These are phyloP conservation scores for Sepiola atlantica DNA, from an alignment of 2,888 invertebrate genomes.

Conservation along the genomic window DNA sequence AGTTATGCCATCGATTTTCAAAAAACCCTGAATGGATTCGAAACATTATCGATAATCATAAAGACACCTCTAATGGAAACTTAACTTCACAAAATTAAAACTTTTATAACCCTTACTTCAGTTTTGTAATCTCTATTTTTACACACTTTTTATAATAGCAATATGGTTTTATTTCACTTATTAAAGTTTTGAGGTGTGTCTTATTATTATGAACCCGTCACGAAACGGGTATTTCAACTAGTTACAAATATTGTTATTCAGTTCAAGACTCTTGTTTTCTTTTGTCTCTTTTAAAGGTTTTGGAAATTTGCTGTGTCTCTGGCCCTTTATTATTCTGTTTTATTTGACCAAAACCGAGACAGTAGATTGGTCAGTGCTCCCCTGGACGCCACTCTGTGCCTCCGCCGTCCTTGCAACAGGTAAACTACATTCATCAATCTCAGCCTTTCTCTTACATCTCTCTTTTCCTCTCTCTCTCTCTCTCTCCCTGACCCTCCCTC, in stretches of 20 bases:
- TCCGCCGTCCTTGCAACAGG: slow-evolving; percentile 78
- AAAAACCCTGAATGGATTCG: no score
- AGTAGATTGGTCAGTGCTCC: slow-evolving; percentile 86
- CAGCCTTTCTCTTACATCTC: not conserved
- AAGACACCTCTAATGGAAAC: no score
- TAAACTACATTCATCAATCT: slow-evolving; percentile 51
- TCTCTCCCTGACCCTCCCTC: no score
- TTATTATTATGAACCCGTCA: not conserved
- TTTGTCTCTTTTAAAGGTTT: slow-evolving; percentile 77
- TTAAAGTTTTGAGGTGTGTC: not conserved
- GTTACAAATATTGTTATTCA: not conserved
- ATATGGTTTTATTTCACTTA: no score
- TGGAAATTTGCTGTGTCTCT: slow-evolving; percentile 89
- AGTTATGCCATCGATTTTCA: no score
- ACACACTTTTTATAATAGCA: no score
- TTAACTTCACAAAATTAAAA: no score
- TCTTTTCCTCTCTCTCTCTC: slow-evolving; percentile 78
- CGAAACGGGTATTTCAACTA: no score
- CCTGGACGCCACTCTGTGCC: slow-evolving; percentile 89
- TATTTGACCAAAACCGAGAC: slow-evolving; percentile 89
- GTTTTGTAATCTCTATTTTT: no score
- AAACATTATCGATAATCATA: no score
- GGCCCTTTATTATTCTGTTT: slow-evolving; percentile 91
- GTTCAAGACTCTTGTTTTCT: not conserved
- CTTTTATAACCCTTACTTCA: no score